Percentiles rank a stretch among this genome's conserved stretches.
Conservation (phyloP, 2,888 invertebrate genomes). For the Microchrysa polita region DNA sequence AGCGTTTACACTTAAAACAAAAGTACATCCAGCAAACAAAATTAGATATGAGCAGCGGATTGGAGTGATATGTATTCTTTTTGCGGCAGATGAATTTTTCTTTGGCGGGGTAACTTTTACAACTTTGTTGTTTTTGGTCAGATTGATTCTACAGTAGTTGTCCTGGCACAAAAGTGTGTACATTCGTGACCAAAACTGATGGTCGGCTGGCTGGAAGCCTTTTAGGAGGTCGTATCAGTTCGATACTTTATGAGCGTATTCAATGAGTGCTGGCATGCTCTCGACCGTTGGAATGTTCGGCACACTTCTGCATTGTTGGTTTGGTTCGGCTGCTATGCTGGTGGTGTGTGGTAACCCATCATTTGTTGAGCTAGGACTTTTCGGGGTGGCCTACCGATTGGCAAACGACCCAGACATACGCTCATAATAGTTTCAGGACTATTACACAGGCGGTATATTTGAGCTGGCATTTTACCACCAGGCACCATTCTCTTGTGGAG, state of each 20-base stretch:
- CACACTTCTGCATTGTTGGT: slow-evolving; percentile 6
- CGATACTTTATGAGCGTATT: slow-evolving; percentile 26
- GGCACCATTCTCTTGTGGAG: not conserved
- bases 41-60: no score
- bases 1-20: no score
- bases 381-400: not conserved
- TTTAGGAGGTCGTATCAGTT: slow-evolving; percentile 10
- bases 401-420: slow-evolving; percentile 12
- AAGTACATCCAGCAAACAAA: no score
- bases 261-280: slow-evolving; percentile 19
- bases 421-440: slow-evolving; percentile 13
- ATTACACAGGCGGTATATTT: slow-evolving; percentile 3
- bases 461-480: not conserved
- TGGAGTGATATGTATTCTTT: no score
- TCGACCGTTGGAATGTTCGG: slow-evolving; percentile 11
- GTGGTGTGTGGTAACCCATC: no score
- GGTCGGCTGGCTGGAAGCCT: not conserved
- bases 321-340: no score
- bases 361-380: not conserved
- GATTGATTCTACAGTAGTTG: slow-evolving; percentile 29
- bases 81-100: no score
- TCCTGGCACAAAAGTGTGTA: slow-evolving; percentile 1
- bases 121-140: no score
- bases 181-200: not conserved
- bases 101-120: no score